Conservation (phyloP, 2,888 invertebrate species). For the Sialis lutaria region DNA sequence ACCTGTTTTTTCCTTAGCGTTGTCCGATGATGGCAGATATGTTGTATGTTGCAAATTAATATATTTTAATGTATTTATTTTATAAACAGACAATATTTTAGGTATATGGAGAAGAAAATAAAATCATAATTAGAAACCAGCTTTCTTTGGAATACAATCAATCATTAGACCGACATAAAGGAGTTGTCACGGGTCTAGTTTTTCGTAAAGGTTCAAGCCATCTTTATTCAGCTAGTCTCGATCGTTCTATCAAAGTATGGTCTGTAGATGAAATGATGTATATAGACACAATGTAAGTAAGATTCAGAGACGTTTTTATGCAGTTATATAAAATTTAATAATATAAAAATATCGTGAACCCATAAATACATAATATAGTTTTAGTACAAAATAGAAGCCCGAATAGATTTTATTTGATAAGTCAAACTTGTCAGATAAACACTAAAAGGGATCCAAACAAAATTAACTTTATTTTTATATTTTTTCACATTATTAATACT, state of each 20-base stretch:
- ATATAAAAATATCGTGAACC: neutral
- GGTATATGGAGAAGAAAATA: conserved; percentile 45
- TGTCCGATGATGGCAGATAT: conserved; percentile 67
- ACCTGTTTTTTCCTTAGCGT: conserved; percentile 44
- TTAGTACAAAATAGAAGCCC: neutral
- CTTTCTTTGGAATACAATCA: conserved; percentile 56
- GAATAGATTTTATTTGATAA: neutral
- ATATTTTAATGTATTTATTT: conserved; percentile 1
- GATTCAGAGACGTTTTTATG: neutral
- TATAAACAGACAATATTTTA: conserved; percentile 16
- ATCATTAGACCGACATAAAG: conserved; percentile 66
- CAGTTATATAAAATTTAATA: neutral
- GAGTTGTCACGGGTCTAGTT: conserved; percentile 53
- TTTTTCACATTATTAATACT: neutral
- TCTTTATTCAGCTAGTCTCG: conserved; percentile 62
- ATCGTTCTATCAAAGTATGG: conserved; percentile 84
- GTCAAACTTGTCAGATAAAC: too few species aligned
- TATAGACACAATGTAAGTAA: conserved; percentile 69
- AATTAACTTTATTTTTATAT: neutral
- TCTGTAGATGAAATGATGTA: conserved; percentile 91
- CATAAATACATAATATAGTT: conserved; percentile 1
- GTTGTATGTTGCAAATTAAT: conserved; percentile 36
- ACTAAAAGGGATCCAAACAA: too few species aligned
- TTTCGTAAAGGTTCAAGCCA: conserved; percentile 77
- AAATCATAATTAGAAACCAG: conserved; percentile 74